A percentile compares a stretch with the other conserved stretches of the same genome.
These are phyloP conservation scores for Aphelenchoides fujianensis DNA, from an alignment of 1,140 invertebrate genomes.

Conservation along the genomic window DNA sequence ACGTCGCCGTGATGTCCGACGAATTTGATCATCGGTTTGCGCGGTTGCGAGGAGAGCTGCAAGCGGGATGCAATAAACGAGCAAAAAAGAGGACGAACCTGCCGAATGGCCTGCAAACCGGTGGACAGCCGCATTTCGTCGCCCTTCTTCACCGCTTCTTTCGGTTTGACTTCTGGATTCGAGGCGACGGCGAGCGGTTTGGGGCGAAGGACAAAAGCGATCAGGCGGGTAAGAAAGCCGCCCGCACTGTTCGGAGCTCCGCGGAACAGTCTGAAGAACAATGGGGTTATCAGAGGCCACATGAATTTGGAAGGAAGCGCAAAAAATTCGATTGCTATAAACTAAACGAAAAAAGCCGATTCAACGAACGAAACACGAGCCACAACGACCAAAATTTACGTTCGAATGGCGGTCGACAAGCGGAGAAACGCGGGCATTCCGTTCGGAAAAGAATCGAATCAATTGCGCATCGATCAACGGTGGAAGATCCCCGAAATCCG, in stretches of 20 bases:
- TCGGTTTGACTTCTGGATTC: no score
- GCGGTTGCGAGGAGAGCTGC: slow-evolving; percentile 25
- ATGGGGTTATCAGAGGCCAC: not conserved
- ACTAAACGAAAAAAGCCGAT: not conserved
- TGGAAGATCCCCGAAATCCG: no score
- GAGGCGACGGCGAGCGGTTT: not conserved
- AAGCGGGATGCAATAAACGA: slow-evolving; percentile 26
- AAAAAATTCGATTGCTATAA: no score
- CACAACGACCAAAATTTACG: not conserved
- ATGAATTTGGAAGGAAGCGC: no score
- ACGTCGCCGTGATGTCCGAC: slow-evolving; percentile 42
- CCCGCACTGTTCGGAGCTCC: not conserved
- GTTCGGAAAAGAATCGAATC: no score
- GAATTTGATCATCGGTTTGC: slow-evolving; percentile 52
- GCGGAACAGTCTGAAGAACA: not conserved
- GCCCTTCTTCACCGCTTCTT: not conserved
- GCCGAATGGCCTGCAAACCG: not conserved
- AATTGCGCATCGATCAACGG: no score
- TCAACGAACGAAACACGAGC: not conserved
- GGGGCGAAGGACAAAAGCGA: not conserved
- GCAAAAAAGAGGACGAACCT: not conserved
- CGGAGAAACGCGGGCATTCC: not conserved
- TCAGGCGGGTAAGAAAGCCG: not conserved
- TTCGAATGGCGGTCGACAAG: not conserved
- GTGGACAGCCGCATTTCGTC: not conserved